phyloP scores from a whole-genome alignment of 2,888 invertebrate genomes.

The Agrotis exclamationis region DNA sequence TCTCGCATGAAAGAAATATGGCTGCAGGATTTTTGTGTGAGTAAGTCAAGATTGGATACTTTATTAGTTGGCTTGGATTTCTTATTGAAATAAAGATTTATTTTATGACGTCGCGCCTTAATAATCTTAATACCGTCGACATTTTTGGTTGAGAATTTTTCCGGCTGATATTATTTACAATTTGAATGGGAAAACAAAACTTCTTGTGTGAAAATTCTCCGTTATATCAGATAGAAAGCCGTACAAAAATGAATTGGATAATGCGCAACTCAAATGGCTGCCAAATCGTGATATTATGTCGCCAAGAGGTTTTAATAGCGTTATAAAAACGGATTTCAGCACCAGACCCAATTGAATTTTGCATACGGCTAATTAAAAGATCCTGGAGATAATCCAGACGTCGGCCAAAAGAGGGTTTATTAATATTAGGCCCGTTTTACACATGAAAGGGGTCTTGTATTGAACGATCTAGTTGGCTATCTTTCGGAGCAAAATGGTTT shows the following conservation, averaged over 20 bases:
- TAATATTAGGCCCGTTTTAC: constrained; percentile 51
- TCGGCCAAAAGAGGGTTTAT: constrained; percentile 54
- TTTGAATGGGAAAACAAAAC: background rate
- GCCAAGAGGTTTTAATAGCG: constrained; percentile 61
- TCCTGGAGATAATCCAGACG: constrained; percentile 42
- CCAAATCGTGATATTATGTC: constrained; percentile 61
- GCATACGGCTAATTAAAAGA: constrained; percentile 62
- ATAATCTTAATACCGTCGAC: background rate
- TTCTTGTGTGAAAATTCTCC: background rate
- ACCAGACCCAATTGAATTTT: constrained; percentile 60
- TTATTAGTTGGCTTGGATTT: constrained; percentile 34
- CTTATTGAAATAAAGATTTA: background rate
- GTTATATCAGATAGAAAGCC: constrained; percentile 27
- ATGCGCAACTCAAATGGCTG: constrained; percentile 62
- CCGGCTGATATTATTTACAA: background rate
- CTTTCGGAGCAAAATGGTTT: constrained; percentile 65
- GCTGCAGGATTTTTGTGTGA: constrained; percentile 25
- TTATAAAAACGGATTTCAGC: constrained; percentile 58
- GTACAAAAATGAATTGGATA: constrained; percentile 54
- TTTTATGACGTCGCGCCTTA: background rate
- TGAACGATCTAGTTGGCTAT: constrained; percentile 46
- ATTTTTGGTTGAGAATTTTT: background rate
- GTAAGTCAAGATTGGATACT: constrained; percentile 25
- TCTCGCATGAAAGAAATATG: constrained; percentile 42
- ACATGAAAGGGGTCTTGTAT: constrained; percentile 52